Percentiles rank a stretch among this genome's conserved stretches.
Evolutionary conservation across 2,113 vertebrate species (phyloP).

Genomic region (Chionis minor): DNA sequence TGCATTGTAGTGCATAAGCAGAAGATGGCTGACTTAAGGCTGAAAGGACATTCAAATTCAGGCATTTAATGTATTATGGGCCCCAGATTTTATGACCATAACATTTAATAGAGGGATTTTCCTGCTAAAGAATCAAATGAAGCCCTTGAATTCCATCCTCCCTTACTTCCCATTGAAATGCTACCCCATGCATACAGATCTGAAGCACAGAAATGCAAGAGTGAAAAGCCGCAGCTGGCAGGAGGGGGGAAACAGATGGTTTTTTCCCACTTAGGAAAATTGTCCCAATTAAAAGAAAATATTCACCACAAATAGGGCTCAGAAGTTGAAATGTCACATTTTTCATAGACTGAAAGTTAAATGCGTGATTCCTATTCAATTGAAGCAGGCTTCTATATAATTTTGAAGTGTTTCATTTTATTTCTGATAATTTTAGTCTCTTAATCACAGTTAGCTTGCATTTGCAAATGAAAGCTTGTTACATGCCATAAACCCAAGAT

Average conservation of each 20-base stretch:
- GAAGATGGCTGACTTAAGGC: not conserved
- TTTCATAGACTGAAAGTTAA: constrained; percentile 15
- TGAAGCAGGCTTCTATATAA: constrained; percentile 14
- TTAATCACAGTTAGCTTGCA: not conserved
- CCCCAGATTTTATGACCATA: not conserved
- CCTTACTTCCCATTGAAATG: constrained; percentile 16
- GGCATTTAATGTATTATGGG: not conserved
- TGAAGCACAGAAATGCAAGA: not conserved
- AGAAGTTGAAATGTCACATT: constrained; percentile 49
- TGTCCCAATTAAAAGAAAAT: constrained; percentile 39
- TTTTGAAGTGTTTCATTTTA: constrained; percentile 39
- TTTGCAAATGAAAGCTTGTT: constrained; percentile 21
- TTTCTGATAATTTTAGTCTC: constrained; percentile 3
- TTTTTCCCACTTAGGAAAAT: constrained; percentile 44
- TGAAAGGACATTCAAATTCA: not conserved
- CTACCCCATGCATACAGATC: not conserved
- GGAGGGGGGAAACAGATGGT: constrained; percentile 27
- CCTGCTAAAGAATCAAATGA: not conserved
- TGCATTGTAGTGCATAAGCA: not conserved
- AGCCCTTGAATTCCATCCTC: not conserved
- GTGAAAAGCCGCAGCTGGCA: constrained; percentile 48
- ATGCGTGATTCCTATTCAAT: constrained; percentile 10
- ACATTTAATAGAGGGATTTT: not conserved
- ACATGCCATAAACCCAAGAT: not conserved
- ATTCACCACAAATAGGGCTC: constrained; percentile 29